A percentile compares a stretch with the other conserved stretches of the same genome.
Conservation (phyloP, 2,113 vertebrate genomes). For the Machaerirhynchus nigripectus region DNA sequence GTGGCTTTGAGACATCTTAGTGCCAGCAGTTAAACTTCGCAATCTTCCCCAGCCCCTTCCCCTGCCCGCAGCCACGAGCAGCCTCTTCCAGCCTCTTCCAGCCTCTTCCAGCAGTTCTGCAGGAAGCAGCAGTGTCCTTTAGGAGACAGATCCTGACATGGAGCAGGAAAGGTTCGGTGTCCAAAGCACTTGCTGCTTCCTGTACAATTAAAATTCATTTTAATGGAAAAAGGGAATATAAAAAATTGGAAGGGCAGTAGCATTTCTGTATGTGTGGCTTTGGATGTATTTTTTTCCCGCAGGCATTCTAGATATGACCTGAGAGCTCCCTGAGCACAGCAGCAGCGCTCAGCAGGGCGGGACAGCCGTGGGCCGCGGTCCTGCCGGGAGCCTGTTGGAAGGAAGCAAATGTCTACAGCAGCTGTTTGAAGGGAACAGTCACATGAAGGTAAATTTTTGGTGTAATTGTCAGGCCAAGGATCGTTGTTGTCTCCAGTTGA, state of each 20-base stretch:
- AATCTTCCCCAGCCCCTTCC: accelerated
- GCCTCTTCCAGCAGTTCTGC: too few species aligned
- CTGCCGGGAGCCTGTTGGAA: not conserved
- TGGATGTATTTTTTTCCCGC: not conserved
- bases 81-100: too few species aligned
- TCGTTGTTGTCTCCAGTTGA: accelerated
- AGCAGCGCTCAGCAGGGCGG: not conserved
- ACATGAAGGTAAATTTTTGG: not conserved
- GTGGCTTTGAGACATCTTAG: not conserved
- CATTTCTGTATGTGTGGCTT: not conserved
- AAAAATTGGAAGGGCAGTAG: not conserved
- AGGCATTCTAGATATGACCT: not conserved
- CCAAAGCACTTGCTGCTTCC: not conserved
- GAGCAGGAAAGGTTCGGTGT: not conserved
- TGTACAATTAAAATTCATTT: not conserved
- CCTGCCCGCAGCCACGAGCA: not conserved
- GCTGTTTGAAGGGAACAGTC: accelerated
- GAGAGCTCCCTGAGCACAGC: not conserved
- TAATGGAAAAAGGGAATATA: not conserved
- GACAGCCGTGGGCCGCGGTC: accelerated
- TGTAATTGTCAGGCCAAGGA: not conserved
- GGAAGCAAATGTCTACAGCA: not conserved
- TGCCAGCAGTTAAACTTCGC: not conserved
- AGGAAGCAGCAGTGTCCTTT: accelerated
- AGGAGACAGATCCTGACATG: accelerated